Percentiles rank a stretch among this genome's conserved stretches.
Evolutionary conservation across 2,113 vertebrate genomes (phyloP).

Genomic region (Collichthys lucidus): DNA sequence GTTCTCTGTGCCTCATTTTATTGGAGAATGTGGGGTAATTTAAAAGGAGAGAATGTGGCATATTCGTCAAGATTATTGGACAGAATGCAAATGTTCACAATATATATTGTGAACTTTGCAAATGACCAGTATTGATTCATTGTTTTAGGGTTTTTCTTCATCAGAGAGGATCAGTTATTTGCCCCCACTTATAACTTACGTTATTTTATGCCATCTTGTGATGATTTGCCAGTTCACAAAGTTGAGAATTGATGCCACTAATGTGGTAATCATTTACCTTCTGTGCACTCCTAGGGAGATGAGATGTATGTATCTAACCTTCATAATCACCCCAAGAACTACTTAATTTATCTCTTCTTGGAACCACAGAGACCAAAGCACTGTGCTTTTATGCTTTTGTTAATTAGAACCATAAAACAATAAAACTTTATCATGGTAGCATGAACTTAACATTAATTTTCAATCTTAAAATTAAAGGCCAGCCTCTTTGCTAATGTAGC

Average conservation of each 20-base stretch:
- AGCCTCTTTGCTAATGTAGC: conserved; percentile 4
- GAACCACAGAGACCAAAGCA: neutral
- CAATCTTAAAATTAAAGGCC: conserved; percentile 34
- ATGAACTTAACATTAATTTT: conserved; percentile 35
- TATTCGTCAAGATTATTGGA: neutral
- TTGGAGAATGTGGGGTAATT: neutral
- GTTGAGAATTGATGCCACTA: conserved; percentile 30
- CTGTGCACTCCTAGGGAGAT: conserved; percentile 5
- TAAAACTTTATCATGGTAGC: conserved; percentile 13
- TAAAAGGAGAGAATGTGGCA: neutral
- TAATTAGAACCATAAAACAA: conserved; percentile 10
- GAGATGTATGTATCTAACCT: neutral
- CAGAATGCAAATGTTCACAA: neutral
- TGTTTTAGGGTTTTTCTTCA: neutral
- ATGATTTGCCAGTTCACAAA: neutral
- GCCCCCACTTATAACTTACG: neutral
- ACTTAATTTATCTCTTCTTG: conserved; percentile 4
- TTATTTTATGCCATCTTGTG: neutral
- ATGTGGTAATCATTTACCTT: conserved; percentile 41
- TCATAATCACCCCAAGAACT: neutral
- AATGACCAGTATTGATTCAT: neutral
- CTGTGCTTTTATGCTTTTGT: neutral
- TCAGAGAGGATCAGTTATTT: neutral
- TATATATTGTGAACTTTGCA: neutral
- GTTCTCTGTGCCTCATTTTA: neutral